These are phyloP conservation scores for Gnathonemus longibarbis DNA, from an alignment of 2,113 vertebrate genomes.

Conservation along the genomic window DNA sequence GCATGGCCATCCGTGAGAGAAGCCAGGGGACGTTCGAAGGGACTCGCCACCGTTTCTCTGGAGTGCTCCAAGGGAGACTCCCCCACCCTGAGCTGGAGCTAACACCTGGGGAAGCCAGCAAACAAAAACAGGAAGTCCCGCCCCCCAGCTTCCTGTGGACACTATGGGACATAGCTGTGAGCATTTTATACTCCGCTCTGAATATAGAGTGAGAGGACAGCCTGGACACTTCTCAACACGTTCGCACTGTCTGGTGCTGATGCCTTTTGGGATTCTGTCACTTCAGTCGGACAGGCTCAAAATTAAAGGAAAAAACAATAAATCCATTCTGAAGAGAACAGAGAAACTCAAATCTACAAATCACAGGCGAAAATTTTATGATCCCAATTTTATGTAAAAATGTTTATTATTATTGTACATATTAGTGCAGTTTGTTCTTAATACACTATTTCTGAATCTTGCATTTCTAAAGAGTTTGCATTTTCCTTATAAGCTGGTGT, in stretches of 20 bases:
- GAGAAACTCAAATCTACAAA: background rate
- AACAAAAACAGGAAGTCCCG: background rate
- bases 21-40: background rate
- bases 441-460: background rate
- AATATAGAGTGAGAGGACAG: background rate
- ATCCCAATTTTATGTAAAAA: background rate
- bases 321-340: background rate
- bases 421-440: background rate
- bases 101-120: background rate
- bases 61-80: background rate
- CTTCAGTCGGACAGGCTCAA: background rate
- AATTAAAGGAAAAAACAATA: background rate
- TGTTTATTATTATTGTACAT: slow-evolving; percentile 8
- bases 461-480: background rate
- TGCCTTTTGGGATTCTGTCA: background rate
- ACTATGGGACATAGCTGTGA: background rate
- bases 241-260: background rate
- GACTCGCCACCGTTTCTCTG: background rate
- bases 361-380: background rate
- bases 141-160: background rate
- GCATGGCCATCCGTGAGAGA: background rate
- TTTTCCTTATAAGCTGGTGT: background rate
- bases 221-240: background rate
- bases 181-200: background rate
- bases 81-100: background rate